Percentiles rank a stretch among this genome's conserved stretches.
Conservation (phyloP, 2,888 invertebrate species). For the Lumbricus terrestris region DNA sequence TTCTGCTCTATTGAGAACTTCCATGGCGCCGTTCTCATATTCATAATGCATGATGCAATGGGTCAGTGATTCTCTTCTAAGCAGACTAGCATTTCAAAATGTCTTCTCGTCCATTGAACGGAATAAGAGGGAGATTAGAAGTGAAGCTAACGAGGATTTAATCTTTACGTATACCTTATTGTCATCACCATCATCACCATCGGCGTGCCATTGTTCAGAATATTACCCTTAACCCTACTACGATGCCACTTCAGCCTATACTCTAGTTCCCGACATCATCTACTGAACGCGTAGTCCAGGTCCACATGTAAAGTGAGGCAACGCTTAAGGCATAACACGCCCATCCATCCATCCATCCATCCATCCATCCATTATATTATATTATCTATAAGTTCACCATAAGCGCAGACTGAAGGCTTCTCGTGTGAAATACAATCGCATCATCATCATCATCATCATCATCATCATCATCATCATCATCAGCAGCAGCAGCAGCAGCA, state of each 20-base stretch:
- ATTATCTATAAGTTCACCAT: no score
- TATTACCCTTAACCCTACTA: background rate
- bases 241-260: background rate
- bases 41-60: background rate
- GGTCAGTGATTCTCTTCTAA: background rate
- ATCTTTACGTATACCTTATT: background rate
- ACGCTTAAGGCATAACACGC: no score
- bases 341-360: no score
- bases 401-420: no score
- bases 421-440: no score
- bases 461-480: no score
- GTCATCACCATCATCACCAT: background rate
- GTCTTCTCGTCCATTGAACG: no score
- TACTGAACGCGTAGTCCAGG: background rate
- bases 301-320: background rate
- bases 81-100: background rate
- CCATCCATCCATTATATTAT: no score
- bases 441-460: no score
- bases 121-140: background rate
- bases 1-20: background rate
- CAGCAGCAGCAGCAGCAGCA: no score
- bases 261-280: background rate
- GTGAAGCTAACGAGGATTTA: background rate
- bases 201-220: no score
- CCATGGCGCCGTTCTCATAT: background rate